A percentile compares a stretch with the other conserved stretches of the same genome.
Conservation (phyloP, 2,888 invertebrate genomes). For the Dasysyrphus albostriatus region DNA sequence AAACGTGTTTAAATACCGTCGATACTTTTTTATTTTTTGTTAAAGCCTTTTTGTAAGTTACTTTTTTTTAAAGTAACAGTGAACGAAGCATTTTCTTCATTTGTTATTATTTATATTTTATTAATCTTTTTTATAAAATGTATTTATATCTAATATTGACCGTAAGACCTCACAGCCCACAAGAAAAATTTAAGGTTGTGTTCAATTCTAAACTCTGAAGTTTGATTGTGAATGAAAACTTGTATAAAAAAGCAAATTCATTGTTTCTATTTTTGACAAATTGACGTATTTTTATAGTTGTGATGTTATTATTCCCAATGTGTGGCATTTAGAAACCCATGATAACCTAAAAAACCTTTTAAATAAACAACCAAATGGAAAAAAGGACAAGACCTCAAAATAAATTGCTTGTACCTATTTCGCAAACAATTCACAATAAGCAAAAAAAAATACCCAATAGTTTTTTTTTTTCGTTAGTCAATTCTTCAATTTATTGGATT, state of each 20-base stretch:
- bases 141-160: too few relatives aligned
- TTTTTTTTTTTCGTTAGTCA: neutral
- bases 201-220: too few relatives aligned
- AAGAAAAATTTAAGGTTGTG: too few relatives aligned
- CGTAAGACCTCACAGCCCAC: too few relatives aligned
- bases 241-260: neutral
- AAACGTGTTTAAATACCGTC: neutral
- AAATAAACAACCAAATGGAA: neutral
- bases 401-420: conserved; percentile 7
- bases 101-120: too few relatives aligned
- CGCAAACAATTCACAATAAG: neutral
- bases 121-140: too few relatives aligned
- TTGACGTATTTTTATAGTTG: neutral
- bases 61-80: neutral
- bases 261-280: neutral
- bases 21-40: neutral
- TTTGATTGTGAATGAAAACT: neutral
- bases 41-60: too few relatives aligned
- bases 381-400: neutral
- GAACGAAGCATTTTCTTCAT: neutral
- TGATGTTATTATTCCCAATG: neutral
- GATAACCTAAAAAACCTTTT: neutral
- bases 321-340: neutral
- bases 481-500: neutral
- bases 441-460: neutral